phyloP scores from a whole-genome alignment of 2,797 vertebrate species.

The Glossophaga mutica region DNA sequence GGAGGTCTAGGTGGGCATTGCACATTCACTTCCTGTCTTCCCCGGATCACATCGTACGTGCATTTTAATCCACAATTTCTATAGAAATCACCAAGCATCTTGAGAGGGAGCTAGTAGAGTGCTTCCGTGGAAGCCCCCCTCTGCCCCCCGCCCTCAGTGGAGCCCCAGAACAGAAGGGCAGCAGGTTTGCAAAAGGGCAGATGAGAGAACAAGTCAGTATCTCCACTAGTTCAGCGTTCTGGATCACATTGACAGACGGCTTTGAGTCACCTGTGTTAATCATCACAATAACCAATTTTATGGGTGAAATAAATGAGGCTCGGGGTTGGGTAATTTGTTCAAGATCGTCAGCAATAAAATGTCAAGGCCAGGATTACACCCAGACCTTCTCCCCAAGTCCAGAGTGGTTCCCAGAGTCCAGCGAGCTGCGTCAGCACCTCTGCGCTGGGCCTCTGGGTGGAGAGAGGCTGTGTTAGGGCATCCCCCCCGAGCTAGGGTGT shows the following conservation, averaged over 20 bases:
- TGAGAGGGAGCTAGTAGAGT: neutral
- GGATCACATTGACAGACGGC: neutral
- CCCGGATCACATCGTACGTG: neutral
- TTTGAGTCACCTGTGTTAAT: neutral
- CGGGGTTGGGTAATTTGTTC: neutral
- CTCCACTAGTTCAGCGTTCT: neutral
- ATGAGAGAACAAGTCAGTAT: fast-evolving
- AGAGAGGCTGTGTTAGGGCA: neutral
- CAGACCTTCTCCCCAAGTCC: neutral
- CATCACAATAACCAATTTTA: neutral
- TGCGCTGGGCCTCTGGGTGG: neutral
- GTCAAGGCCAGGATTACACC: neutral
- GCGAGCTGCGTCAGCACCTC: neutral
- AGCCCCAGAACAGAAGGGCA: too few relatives aligned
- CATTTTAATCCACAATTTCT: neutral
- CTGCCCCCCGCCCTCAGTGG: neutral
- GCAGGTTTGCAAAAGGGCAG: neutral
- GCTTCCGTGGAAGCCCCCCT: neutral
- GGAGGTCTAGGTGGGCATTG: constrained; percentile 28
- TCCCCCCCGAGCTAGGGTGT: neutral
- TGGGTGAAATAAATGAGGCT: neutral
- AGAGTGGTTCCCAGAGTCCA: neutral
- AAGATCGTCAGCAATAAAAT: constrained; percentile 17
- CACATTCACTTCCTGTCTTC: constrained; percentile 41
- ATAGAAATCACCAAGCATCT: neutral